Evolutionary conservation across 2,797 vertebrate genomes (phyloP).

Genomic region (Odontamblyopus lacepedii): DNA sequence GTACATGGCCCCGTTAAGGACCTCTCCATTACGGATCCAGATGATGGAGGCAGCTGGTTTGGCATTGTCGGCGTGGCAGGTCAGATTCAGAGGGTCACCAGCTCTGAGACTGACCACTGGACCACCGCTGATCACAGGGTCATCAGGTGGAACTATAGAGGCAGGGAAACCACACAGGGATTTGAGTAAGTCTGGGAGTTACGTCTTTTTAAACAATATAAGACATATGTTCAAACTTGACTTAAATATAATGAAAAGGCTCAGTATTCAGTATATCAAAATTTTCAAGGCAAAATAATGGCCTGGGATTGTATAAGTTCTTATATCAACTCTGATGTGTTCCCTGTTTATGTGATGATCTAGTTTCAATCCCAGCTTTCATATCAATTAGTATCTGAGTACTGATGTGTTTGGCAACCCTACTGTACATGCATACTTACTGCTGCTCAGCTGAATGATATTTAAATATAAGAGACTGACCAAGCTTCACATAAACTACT

Average conservation of each 20-base stretch:
- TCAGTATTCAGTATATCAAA: too few species aligned
- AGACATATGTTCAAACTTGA: too few species aligned
- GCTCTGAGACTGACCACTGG: slow-evolving; percentile 93
- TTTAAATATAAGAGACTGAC: background rate
- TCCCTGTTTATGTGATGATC: too few species aligned
- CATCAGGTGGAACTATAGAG: slow-evolving; percentile 90
- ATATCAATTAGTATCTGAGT: too few species aligned
- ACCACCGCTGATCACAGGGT: slow-evolving; percentile 91
- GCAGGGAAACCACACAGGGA: slow-evolving; percentile 24
- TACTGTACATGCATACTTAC: background rate
- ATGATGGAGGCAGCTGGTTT: slow-evolving; percentile 96
- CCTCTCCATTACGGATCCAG: slow-evolving; percentile 92
- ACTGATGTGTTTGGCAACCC: too few species aligned
- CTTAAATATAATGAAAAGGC: too few species aligned
- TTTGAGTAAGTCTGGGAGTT: background rate
- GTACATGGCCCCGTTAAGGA: slow-evolving; percentile 95
- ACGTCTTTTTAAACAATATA: too few species aligned
- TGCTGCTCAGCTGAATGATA: too few species aligned
- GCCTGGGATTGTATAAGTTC: too few species aligned
- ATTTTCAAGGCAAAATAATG: too few species aligned
- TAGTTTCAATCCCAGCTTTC: too few species aligned
- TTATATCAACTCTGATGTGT: too few species aligned
- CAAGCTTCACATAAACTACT: background rate
- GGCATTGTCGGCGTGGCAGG: slow-evolving; percentile 94
- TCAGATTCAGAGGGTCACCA: slow-evolving; percentile 94